Conservation (phyloP, 2,888 invertebrate genomes). For the Gonocerus acuteangulatus region DNA sequence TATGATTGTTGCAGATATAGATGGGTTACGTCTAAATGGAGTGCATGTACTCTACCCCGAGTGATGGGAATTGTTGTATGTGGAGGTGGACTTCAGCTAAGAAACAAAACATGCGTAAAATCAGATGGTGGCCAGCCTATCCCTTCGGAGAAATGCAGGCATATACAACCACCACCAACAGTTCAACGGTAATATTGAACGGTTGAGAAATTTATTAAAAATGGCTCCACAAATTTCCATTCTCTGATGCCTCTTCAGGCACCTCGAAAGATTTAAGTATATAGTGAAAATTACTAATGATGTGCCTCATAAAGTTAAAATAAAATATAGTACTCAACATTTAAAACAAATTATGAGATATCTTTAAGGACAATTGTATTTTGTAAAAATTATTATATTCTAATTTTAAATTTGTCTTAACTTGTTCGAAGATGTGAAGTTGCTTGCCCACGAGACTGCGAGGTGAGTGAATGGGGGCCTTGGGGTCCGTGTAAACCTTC, state of each 20-base stretch:
- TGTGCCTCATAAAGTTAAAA: too few species aligned
- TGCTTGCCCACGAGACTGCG: conserved; percentile 54
- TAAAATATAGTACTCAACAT: too few species aligned
- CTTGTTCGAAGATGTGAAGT: conserved; percentile 47
- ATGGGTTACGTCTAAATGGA: conserved; percentile 51
- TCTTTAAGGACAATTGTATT: too few species aligned
- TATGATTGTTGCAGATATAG: conserved; percentile 40
- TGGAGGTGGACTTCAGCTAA: conserved; percentile 53
- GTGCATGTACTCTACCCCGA: conserved; percentile 49
- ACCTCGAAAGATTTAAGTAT: too few species aligned
- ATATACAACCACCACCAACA: conserved; percentile 49
- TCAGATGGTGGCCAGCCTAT: conserved; percentile 47
- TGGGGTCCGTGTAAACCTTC: conserved; percentile 56
- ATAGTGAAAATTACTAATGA: too few species aligned
- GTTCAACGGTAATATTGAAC: conserved; percentile 51
- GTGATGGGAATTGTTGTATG: conserved; percentile 48
- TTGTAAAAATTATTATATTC: too few species aligned
- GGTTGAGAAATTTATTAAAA: too few species aligned
- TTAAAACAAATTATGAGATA: too few species aligned
- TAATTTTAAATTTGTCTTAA: too few species aligned
- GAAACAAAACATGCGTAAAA: conserved; percentile 51
- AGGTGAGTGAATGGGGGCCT: conserved; percentile 54
- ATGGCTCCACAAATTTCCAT: too few species aligned
- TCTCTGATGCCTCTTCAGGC: too few species aligned
- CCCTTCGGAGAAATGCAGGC: conserved; percentile 48